These are phyloP conservation scores for Autographa pulchrina DNA, from an alignment of 2,888 invertebrate genomes.

Conservation along the genomic window DNA sequence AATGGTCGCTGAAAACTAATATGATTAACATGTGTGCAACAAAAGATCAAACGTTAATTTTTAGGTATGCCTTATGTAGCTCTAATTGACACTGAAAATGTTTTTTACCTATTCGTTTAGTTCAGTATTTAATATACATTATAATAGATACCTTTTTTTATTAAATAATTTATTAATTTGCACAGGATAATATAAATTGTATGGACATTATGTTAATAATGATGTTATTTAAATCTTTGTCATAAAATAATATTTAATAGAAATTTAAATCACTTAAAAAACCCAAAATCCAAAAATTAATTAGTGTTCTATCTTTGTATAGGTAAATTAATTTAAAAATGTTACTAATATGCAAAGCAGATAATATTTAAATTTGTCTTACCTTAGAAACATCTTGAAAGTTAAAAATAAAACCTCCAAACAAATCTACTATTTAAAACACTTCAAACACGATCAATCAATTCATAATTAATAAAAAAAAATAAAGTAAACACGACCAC, in stretches of 20 bases:
- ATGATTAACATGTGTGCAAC: constrained; percentile 58
- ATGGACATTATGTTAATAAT: no score
- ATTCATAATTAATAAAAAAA: constrained; percentile 69
- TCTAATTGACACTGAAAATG: neutral
- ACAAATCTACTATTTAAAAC: constrained; percentile 61
- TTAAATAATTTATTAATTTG: neutral
- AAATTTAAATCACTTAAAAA: no score
- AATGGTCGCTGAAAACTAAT: constrained; percentile 46
- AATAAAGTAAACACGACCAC: constrained; percentile 81
- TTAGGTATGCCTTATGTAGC: constrained; percentile 3
- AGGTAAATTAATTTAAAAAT: neutral
- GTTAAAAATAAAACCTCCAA: constrained; percentile 57
- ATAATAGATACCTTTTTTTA: neutral
- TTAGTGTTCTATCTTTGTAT: no score
- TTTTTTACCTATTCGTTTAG: neutral
- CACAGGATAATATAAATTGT: no score
- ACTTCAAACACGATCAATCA: constrained; percentile 71
- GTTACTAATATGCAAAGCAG: neutral
- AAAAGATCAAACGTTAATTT: constrained; percentile 45
- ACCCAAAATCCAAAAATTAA: no score
- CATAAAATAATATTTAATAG: no score
- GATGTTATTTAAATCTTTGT: no score
- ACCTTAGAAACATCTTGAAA: constrained; percentile 83
- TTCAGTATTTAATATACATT: neutral
- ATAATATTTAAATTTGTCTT: constrained; percentile 47